A percentile compares a stretch with the other conserved stretches of the same genome.
Conservation (phyloP, 2,113 vertebrate species). For the Mola mola region DNA sequence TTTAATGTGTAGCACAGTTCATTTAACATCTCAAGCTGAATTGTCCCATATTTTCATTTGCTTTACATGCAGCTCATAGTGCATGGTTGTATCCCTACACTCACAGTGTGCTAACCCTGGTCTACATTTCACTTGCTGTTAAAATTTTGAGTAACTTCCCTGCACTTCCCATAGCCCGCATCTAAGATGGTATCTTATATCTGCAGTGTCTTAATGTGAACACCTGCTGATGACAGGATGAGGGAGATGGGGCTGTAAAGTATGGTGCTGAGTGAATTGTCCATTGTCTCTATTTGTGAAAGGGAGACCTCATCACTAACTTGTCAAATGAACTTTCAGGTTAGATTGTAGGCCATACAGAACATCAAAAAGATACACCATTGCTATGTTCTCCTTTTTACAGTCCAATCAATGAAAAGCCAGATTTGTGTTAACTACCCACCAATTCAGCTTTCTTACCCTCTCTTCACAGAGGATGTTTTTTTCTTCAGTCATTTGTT, state of each 20-base stretch:
- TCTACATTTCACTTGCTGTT: slow-evolving; percentile 11
- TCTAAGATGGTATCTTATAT: slow-evolving; percentile 55
- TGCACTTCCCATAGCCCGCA: slow-evolving; percentile 49
- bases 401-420: background rate
- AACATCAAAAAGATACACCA: background rate
- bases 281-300: slow-evolving; percentile 43
- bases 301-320: slow-evolving; percentile 16
- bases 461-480: background rate
- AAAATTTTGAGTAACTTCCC: slow-evolving; percentile 44
- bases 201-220: slow-evolving; percentile 22
- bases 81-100: slow-evolving; percentile 3
- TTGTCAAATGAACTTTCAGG: slow-evolving; percentile 24
- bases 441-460: background rate
- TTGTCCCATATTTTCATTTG: no score
- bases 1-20: no score
- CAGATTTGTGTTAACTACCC: background rate
- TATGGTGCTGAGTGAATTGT: slow-evolving; percentile 19
- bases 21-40: no score
- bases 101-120: slow-evolving; percentile 1
- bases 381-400: background rate
- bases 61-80: background rate
- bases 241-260: slow-evolving; percentile 43
- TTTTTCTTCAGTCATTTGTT: background rate
- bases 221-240: slow-evolving; percentile 66
- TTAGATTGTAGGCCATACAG: slow-evolving; percentile 2